These are phyloP conservation scores for Zelleria hepariella DNA, from an alignment of 2,888 invertebrate genomes.

Conservation along the genomic window DNA sequence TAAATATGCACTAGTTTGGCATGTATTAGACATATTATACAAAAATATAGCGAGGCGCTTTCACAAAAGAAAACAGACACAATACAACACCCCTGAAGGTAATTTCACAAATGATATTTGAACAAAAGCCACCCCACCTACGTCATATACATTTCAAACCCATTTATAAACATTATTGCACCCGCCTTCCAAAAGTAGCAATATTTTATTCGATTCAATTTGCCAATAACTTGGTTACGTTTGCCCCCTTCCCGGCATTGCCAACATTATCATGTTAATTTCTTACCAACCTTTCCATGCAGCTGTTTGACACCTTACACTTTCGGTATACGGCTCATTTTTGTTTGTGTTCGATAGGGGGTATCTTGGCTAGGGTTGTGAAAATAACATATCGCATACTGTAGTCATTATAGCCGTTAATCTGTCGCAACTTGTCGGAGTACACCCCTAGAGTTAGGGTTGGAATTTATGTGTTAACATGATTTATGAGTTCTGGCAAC, in stretches of 20 bases:
- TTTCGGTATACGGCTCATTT: not conserved
- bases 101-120: not conserved
- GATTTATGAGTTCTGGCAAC: conserved; percentile 47
- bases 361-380: conserved; percentile 2
- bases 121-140: not conserved
- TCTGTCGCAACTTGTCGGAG: conserved; percentile 45
- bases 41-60: not conserved
- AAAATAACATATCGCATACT: conserved; percentile 40
- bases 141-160: not conserved
- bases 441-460: conserved; percentile 41
- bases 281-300: not conserved
- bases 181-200: conserved; percentile 25
- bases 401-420: conserved; percentile 21
- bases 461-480: conserved; percentile 69
- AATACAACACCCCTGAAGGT: not conserved
- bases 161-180: not conserved
- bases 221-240: conserved; percentile 50
- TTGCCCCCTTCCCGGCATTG: conserved; percentile 37
- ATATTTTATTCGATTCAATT: conserved; percentile 69
- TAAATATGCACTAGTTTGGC: no score
- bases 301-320: not conserved
- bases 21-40: no score
- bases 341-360: not conserved
- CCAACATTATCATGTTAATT: conserved; percentile 41
- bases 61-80: not conserved